These are phyloP conservation scores for Marasmarcha lunaedactyla DNA, from an alignment of 2,888 invertebrate genomes.

Conservation along the genomic window DNA sequence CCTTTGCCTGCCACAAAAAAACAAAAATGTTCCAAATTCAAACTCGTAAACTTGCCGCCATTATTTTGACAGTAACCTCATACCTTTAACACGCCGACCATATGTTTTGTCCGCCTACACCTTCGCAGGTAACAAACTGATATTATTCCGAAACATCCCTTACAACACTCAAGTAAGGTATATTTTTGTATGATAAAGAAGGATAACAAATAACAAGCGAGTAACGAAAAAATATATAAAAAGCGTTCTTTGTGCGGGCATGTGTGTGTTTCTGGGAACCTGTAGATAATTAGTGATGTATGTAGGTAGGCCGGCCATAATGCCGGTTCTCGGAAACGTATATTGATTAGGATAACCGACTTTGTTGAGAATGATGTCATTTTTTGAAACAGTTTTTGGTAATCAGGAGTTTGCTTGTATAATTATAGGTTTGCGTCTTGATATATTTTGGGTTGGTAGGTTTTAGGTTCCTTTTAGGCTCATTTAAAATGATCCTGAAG, in stretches of 20 bases:
- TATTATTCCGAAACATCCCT: neutral
- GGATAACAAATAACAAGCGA: neutral
- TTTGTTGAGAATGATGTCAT: too few relatives aligned
- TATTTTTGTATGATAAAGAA: too few relatives aligned
- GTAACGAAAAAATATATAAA: conserved; percentile 2
- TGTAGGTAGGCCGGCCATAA: neutral
- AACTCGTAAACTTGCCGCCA: neutral
- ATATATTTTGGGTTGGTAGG: too few relatives aligned
- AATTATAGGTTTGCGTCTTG: too few relatives aligned
- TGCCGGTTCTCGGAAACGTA: neutral
- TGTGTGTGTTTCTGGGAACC: conserved; percentile 4
- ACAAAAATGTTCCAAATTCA: neutral
- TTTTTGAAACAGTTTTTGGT: too few relatives aligned
- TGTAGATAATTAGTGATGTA: neutral
- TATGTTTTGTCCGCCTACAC: neutral
- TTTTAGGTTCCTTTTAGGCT: too few relatives aligned
- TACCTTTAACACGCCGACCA: neutral
- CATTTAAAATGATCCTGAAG: too few relatives aligned
- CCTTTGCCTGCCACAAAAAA: neutral
- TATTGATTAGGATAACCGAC: too few relatives aligned
- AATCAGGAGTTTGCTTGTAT: too few relatives aligned
- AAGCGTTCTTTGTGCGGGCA: conserved; percentile 4
- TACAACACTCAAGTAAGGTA: neutral
- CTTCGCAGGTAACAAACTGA: neutral
- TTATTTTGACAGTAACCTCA: conserved; percentile 1